Evolutionary conservation across 2,797 vertebrate species (phyloP).

Genomic region (Heteromormyrus szaboi): DNA sequence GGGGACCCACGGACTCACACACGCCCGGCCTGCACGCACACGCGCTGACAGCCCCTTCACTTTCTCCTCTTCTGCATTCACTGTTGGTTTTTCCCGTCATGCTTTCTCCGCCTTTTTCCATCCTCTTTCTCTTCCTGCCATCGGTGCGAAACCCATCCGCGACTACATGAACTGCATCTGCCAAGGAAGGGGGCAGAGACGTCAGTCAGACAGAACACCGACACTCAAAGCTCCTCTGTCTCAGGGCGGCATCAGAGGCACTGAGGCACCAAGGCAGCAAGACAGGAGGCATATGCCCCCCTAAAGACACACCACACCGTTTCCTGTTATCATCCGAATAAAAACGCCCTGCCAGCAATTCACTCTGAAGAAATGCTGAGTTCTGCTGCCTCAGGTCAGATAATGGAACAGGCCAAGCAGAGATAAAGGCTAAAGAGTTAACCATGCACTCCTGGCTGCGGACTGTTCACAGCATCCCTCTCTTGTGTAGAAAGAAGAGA

Average conservation of each 20-base stretch:
- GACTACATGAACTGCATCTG: conserved; percentile 79
- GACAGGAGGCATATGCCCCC: not conserved
- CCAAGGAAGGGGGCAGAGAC: conserved; percentile 29
- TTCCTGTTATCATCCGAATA: not conserved
- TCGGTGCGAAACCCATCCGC: conserved; percentile 57
- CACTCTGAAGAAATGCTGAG: not conserved
- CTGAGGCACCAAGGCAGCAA: not conserved
- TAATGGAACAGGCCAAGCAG: not conserved
- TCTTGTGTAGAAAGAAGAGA: not conserved
- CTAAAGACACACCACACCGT: not conserved
- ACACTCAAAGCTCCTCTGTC: not conserved
- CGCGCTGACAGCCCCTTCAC: conserved; percentile 35
- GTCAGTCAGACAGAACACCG: not conserved
- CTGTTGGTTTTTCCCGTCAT: not conserved
- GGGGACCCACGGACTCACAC: conserved; percentile 20
- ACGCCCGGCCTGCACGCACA: not conserved
- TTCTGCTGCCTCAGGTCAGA: not conserved
- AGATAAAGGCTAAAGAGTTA: not conserved
- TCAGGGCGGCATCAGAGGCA: not conserved
- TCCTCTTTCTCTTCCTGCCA: conserved; percentile 16
- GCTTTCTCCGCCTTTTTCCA: not conserved
- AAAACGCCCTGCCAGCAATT: not conserved
- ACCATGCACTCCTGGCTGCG: not conserved
- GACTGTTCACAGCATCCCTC: not conserved
- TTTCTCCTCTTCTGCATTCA: conserved; percentile 10